phyloP scores from a whole-genome alignment of 2,888 invertebrate species.

The Apamea monoglypha region DNA sequence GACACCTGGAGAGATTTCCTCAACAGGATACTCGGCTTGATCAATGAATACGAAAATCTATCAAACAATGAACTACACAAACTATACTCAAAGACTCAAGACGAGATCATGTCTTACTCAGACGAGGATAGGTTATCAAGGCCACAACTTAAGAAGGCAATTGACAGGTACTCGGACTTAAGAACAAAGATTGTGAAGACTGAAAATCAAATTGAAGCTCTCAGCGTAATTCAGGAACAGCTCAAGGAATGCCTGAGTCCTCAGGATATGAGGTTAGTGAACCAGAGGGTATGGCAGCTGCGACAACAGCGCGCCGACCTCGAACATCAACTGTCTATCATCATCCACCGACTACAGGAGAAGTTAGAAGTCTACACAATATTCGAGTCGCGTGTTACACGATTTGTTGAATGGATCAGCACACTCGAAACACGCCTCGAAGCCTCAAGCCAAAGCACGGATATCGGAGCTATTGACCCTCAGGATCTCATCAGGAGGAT shows the following conservation, averaged over 20 bases:
- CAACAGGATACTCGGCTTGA: slow-evolving; percentile 91
- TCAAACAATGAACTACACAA: slow-evolving; percentile 89
- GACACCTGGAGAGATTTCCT: slow-evolving; percentile 95
- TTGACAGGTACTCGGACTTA: slow-evolving; percentile 91
- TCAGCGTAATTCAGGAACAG: slow-evolving; percentile 94
- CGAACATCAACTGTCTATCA: slow-evolving; percentile 93
- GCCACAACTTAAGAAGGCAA: slow-evolving; percentile 91
- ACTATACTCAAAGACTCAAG: slow-evolving; percentile 92
- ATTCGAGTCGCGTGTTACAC: slow-evolving; percentile 92
- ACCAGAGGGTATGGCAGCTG: slow-evolving; percentile 94
- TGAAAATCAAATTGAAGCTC: slow-evolving; percentile 92
- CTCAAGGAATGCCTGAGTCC: slow-evolving; percentile 96
- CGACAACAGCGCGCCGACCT: slow-evolving; percentile 95
- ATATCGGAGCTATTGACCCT: slow-evolving; percentile 91
- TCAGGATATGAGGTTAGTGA: slow-evolving; percentile 94
- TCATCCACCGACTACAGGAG: slow-evolving; percentile 94
- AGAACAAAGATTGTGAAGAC: slow-evolving; percentile 90
- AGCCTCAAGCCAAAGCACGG: slow-evolving; percentile 88
- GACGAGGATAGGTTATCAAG: slow-evolving; percentile 90
- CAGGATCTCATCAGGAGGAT: slow-evolving; percentile 93
- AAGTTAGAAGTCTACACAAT: slow-evolving; percentile 92
- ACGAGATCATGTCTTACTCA: slow-evolving; percentile 90
- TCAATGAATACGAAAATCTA: slow-evolving; percentile 91
- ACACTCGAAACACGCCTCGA: slow-evolving; percentile 92
- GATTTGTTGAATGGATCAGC: slow-evolving; percentile 93